phyloP scores from a whole-genome alignment of 2,113 vertebrate genomes.

The Balaenoptera acutorostrata region DNA sequence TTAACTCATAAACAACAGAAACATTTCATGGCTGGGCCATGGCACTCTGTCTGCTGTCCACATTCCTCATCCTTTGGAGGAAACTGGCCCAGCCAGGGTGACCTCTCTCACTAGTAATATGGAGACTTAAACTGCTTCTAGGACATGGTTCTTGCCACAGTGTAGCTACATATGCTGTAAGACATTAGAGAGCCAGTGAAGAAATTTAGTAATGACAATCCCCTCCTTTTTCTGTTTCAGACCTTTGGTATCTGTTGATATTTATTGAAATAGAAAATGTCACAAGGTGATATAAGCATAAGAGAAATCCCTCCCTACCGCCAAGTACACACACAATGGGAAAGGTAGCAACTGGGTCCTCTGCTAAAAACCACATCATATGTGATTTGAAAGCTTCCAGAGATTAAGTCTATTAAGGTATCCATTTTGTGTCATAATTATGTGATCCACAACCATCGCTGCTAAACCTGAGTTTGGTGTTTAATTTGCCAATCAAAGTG shows the following conservation, averaged over 20 bases:
- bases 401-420: neutral
- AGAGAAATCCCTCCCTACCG: neutral
- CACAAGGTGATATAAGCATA: neutral
- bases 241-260: neutral
- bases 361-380: neutral
- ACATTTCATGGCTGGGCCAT: neutral
- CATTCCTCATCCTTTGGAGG: neutral
- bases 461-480: neutral
- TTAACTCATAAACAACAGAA: constrained; percentile 62
- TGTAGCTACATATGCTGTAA: neutral
- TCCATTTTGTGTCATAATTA: neutral
- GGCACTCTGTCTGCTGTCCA: neutral
- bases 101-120: neutral
- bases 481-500: neutral
- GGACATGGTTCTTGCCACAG: neutral
- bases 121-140: neutral
- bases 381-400: neutral
- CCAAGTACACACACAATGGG: neutral
- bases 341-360: neutral
- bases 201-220: neutral
- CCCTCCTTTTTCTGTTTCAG: neutral
- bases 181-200: neutral
- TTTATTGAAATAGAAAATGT: neutral
- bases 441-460: neutral
- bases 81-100: neutral